Percentiles rank a stretch among this genome's conserved stretches.
Evolutionary conservation across 1,140 invertebrate species (phyloP).

Genomic region (Uloborus diversus): DNA sequence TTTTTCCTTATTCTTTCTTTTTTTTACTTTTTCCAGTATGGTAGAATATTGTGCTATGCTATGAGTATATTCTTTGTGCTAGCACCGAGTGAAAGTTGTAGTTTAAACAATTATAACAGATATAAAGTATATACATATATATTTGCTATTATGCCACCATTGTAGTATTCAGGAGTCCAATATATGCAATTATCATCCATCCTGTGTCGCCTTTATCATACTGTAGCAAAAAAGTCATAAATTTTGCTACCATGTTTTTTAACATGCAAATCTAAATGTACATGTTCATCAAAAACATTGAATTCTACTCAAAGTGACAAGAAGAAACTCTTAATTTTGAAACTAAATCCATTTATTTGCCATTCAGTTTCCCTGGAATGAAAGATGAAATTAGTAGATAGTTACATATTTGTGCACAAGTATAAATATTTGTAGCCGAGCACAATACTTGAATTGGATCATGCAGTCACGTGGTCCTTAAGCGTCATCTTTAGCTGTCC

Average conservation of each 20-base stretch:
- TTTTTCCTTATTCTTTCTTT: too few species aligned
- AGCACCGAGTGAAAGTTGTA: constrained; percentile 17
- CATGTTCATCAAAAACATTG: too few species aligned
- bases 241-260: neutral
- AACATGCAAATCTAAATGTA: neutral
- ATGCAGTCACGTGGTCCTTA: constrained; percentile 19
- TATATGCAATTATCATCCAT: neutral
- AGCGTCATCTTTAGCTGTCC: constrained; percentile 47
- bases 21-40: neutral
- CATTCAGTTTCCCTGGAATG: too few species aligned
- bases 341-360: neutral
- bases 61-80: constrained; percentile 48
- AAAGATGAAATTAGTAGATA: too few species aligned
- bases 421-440: constrained; percentile 38
- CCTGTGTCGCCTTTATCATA: neutral
- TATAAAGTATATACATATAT: constrained; percentile 72
- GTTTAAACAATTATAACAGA: constrained; percentile 17
- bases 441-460: constrained; percentile 43
- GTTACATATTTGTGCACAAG: constrained; percentile 35
- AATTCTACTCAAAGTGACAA: too few species aligned
- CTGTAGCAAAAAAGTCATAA: constrained; percentile 74
- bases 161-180: neutral
- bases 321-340: too few species aligned
- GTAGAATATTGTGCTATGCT: constrained; percentile 40
- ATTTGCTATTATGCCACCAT: constrained; percentile 2